phyloP scores from a whole-genome alignment of 2,888 invertebrate genomes.

The Digitonthophagus gazella region DNA sequence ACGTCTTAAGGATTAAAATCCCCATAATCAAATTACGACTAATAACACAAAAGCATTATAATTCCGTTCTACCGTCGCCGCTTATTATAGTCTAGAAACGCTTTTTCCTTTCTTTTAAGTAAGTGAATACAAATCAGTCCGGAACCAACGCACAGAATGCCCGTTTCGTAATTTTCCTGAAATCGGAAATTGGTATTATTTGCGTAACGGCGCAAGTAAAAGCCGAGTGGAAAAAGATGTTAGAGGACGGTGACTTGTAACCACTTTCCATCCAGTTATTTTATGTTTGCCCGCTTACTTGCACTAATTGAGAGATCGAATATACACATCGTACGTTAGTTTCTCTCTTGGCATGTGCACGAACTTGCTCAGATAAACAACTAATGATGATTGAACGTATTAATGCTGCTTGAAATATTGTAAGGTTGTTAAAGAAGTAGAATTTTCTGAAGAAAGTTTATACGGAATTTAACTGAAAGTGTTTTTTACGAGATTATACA shows the following conservation, averaged over 20 bases:
- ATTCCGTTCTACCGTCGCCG: neutral
- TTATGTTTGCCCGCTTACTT: neutral
- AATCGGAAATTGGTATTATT: neutral
- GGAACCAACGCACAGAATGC: neutral
- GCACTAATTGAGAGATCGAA: neutral
- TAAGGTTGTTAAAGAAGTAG: neutral
- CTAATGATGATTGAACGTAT: neutral
- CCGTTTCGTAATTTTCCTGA: neutral
- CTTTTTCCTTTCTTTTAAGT: neutral
- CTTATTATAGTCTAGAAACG: neutral
- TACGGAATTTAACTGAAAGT: neutral
- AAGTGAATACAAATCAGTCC: neutral
- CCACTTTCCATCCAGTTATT: neutral
- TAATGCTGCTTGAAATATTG: neutral
- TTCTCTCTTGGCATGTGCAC: neutral
- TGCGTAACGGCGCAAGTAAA: neutral
- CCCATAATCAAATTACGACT: neutral
- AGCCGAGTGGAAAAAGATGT: neutral
- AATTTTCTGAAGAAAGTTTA: neutral
- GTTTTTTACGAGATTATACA: no score
- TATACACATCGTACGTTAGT: neutral
- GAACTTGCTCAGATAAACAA: neutral
- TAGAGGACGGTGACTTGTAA: neutral
- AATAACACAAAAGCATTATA: neutral
- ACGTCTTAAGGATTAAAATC: neutral